Evolutionary conservation across 2,888 invertebrate species (phyloP).

Genomic region (Sepiola atlantica): DNA sequence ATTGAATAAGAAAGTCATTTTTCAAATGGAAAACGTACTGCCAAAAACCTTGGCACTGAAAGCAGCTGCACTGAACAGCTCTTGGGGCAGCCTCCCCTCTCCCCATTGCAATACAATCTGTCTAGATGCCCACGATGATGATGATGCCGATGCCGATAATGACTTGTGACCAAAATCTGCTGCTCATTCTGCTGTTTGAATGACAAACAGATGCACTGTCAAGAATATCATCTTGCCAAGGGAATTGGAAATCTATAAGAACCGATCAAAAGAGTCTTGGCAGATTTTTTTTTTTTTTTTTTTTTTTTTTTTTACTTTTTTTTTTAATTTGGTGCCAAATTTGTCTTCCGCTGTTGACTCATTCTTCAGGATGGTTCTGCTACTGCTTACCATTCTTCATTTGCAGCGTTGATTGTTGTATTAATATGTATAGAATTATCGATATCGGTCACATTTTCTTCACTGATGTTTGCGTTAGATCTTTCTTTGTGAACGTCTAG

Average conservation of each 20-base stretch:
- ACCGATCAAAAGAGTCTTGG: not conserved
- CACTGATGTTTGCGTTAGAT: too few species aligned
- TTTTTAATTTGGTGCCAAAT: not conserved
- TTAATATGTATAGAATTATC: not conserved
- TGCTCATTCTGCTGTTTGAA: not conserved
- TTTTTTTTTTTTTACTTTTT: too few species aligned
- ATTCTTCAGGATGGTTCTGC: not conserved
- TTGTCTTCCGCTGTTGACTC: not conserved
- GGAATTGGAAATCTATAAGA: conserved; percentile 32
- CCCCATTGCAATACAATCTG: not conserved
- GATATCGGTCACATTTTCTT: too few species aligned
- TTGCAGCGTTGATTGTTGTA: not conserved
- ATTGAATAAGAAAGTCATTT: not conserved
- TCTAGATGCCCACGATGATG: not conserved
- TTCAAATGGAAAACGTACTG: not conserved
- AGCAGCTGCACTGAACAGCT: not conserved
- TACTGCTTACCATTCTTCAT: not conserved
- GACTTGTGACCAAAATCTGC: not conserved
- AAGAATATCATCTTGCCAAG: not conserved
- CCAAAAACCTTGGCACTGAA: not conserved
- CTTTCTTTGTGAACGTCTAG: too few species aligned
- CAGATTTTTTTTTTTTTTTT: not conserved
- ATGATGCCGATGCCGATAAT: too few species aligned
- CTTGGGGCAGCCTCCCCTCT: not conserved
- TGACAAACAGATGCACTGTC: not conserved